Conservation (phyloP, 1,140 invertebrate species). For the Drosophila bocqueti region DNA sequence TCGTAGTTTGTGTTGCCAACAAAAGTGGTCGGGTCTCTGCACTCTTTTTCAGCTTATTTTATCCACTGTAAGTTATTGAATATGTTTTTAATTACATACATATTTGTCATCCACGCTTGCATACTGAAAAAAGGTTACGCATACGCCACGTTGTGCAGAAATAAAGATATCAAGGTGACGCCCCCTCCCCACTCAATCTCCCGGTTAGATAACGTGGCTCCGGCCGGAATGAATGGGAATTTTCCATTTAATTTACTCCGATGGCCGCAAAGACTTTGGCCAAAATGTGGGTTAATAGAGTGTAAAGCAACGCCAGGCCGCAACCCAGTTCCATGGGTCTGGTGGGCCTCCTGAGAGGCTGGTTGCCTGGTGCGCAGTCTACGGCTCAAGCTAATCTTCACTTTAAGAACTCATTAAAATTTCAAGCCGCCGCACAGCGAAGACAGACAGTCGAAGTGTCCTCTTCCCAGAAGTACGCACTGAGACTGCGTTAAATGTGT, state of each 20-base stretch:
- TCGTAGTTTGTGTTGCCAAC: conserved; percentile 27
- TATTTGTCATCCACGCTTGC: conserved; percentile 3
- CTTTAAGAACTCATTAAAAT: conserved; percentile 73
- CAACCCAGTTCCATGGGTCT: conserved; percentile 61
- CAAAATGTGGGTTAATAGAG: conserved; percentile 84
- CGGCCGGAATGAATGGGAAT: conserved; percentile 53
- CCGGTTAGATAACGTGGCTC: conserved; percentile 25
- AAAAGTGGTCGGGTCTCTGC: conserved; percentile 35
- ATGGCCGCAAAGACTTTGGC: conserved; percentile 57
- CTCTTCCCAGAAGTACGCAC: not conserved
- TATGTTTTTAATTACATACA: conserved; percentile 56
- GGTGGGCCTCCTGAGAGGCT: conserved; percentile 1
- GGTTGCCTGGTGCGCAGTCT: conserved; percentile 14
- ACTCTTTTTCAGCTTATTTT: not conserved
- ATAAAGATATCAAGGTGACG: conserved; percentile 35
- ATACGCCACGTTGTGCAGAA: conserved; percentile 31
- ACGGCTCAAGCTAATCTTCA: conserved; percentile 56
- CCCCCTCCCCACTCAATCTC: too few relatives aligned
- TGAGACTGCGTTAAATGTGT: conserved; percentile 36
- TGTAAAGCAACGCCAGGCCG: conserved; percentile 69
- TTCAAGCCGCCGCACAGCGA: conserved; percentile 51
- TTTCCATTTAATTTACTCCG: conserved; percentile 81
- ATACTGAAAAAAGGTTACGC: conserved; percentile 13
- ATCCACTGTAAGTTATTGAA: conserved; percentile 1
- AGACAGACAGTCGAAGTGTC: conserved; percentile 29